Base-by-base conservation (phyloP, 2,113 vertebrate genomes). In the Elephas maximus region DNA sequence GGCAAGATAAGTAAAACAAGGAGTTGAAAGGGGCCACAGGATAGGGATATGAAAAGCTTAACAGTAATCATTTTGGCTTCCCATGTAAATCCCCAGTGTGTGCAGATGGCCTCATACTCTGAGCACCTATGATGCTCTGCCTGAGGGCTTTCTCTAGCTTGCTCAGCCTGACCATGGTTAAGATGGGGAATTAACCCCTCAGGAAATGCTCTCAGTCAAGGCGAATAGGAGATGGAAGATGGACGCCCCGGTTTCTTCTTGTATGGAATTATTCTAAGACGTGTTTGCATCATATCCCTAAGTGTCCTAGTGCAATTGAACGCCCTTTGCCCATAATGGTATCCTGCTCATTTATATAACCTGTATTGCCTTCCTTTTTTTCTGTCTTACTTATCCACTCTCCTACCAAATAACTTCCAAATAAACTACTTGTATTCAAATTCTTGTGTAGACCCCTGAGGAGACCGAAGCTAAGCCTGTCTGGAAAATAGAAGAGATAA, bases 31-130 rank as follows among this genome's bases (percentile, higher is more conserved):
- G 45, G 8, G 8, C 8, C 2, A n/a, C 1, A 37, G 18, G 9
- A 88, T 4, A 90, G 17, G 45, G 30, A n/a, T 37, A 69, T 37
- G 83, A 23, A 65, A 91, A 10, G 41, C 24, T 3, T 62, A 44
- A 2, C 4, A 5, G 12, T 44, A 5, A 12, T 93, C 15, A 26
- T 12, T 79, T 88, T 79, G 53, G 14, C 4, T 90, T 86, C 17
- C 7, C 0, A 1, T 5, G 0, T 74, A 33, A 28, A 15, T 82
- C 33, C 51, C 57, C 6, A 33, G 41, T 5, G 12, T 0, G 18
- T 6, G 8, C 45, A 18, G 28, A 82, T 89, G 6, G 10, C 5
- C 10, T 79, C 12, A 30, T 51, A 23, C 3, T 65, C 71, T 15
- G 7, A 71, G 48, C 18, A 79, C 28, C 23, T 88, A n/a, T 33